Conservation (phyloP, 2,888 invertebrate species). For the Catocala nupta region DNA sequence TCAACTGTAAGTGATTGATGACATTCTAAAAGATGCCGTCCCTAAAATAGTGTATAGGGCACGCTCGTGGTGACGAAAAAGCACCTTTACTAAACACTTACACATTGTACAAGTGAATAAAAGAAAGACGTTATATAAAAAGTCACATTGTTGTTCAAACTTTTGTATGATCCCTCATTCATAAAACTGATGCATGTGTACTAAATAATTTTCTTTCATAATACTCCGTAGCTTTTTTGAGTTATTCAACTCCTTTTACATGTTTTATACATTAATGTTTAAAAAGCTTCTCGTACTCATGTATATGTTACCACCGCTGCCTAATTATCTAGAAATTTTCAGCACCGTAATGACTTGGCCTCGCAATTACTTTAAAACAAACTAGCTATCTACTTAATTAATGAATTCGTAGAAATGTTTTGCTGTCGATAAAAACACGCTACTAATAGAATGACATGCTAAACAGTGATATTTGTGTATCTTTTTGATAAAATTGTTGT, state of each 20-base stretch:
- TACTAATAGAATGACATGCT: slow-evolving; percentile 26
- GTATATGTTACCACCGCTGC: slow-evolving; percentile 1
- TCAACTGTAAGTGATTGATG: slow-evolving; percentile 74
- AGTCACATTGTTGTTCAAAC: slow-evolving; percentile 53
- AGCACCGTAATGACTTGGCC: slow-evolving; percentile 15
- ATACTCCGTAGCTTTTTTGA: slow-evolving; percentile 19
- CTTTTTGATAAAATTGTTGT: slow-evolving; percentile 35
- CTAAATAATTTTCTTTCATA: slow-evolving; percentile 26
- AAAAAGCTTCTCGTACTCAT: slow-evolving; percentile 22
- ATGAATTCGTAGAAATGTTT: slow-evolving; percentile 25
- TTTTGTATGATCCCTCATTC: slow-evolving; percentile 57
- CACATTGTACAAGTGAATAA: slow-evolving; percentile 52
- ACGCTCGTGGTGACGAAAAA: slow-evolving; percentile 48
- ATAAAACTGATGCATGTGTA: slow-evolving; percentile 49
- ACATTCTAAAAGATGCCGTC: slow-evolving; percentile 57
- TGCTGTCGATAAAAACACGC: slow-evolving; percentile 17
- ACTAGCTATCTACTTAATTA: slow-evolving; percentile 20
- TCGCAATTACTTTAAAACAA: slow-evolving; percentile 18
- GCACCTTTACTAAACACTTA: slow-evolving; percentile 44
- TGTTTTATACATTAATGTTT: slow-evolving; percentile 18
- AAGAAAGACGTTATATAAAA: slow-evolving; percentile 51
- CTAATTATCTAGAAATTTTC: slow-evolving; percentile 21
- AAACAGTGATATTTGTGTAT: slow-evolving; percentile 17
- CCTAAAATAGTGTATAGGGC: slow-evolving; percentile 54
- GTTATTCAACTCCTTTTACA: slow-evolving; percentile 14